Evolutionary conservation across 2,888 invertebrate species (phyloP).

Genomic region (Acrocyrtus sp.): DNA sequence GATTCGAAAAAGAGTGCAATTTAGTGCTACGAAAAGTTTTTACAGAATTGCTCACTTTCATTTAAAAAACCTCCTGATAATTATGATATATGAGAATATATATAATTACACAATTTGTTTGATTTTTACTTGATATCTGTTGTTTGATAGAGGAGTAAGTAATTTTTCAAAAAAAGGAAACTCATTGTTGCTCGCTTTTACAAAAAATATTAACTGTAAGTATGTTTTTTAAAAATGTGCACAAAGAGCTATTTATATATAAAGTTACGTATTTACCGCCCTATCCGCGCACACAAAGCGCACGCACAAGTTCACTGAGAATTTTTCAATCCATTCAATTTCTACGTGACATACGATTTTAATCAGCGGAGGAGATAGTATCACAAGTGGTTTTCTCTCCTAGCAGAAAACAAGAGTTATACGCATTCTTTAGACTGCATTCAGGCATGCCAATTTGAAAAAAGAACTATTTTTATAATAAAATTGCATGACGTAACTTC

Average conservation of each 20-base stretch:
- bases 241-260: too few relatives aligned
- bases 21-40: constrained; percentile 13
- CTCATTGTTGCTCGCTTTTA: not conserved
- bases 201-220: not conserved
- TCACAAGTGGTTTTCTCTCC: too few relatives aligned
- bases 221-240: not conserved
- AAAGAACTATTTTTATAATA: too few relatives aligned
- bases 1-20: constrained; percentile 5
- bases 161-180: not conserved
- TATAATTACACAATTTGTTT: not conserved
- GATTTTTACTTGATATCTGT: not conserved
- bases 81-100: not conserved
- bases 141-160: not conserved
- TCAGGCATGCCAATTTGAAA: too few relatives aligned
- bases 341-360: not conserved
- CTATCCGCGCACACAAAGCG: too few relatives aligned
- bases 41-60: constrained; percentile 20
- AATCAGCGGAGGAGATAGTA: not conserved
- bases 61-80: constrained; percentile 17
- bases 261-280: too few relatives aligned
- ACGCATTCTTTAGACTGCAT: too few relatives aligned
- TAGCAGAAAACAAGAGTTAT: too few relatives aligned
- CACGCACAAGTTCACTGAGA: too few relatives aligned
- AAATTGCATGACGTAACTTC: too few relatives aligned
- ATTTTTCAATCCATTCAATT: not conserved